Percentiles rank a stretch among this genome's conserved stretches.
Conservation (phyloP, 2,797 vertebrate species). For the Kryptopterus vitreolus region DNA sequence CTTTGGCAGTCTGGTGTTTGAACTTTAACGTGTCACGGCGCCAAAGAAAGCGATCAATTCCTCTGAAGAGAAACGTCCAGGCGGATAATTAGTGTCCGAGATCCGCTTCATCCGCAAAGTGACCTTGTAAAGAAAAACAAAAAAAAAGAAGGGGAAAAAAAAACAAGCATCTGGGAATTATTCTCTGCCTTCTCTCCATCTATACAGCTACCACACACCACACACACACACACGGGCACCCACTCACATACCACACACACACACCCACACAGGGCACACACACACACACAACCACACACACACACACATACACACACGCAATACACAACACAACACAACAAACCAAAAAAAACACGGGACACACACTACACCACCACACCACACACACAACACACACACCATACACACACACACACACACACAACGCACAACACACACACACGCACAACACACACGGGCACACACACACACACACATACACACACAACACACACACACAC, state of each 20-base stretch:
- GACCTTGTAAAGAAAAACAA: slow-evolving; percentile 64
- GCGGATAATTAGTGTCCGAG: slow-evolving; percentile 68
- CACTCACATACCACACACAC: too few relatives aligned
- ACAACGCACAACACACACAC: background rate
- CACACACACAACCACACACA: background rate
- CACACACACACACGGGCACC: background rate
- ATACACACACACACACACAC: background rate
- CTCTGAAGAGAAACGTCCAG: slow-evolving; percentile 41
- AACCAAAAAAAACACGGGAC: background rate
- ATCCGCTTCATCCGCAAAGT: slow-evolving; percentile 57
- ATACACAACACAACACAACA: background rate
- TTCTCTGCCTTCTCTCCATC: slow-evolving; percentile 64
- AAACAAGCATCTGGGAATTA: slow-evolving; percentile 69
- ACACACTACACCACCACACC: too few relatives aligned
- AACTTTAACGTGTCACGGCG: slow-evolving; percentile 60
- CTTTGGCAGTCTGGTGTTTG: slow-evolving; percentile 57
- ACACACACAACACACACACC: background rate
- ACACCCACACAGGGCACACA: background rate
- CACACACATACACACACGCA: background rate
- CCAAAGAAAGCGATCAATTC: slow-evolving; percentile 65
- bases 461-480: background rate
- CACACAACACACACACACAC: background rate
- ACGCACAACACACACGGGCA: too few relatives aligned
- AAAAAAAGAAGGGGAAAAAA: too few relatives aligned
- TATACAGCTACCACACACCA: slow-evolving; percentile 62